Percentiles rank a stretch among this genome's conserved stretches.
Evolutionary conservation across 2,797 vertebrate species (phyloP).

Genomic region (Pipistrellus pygmaeus): DNA sequence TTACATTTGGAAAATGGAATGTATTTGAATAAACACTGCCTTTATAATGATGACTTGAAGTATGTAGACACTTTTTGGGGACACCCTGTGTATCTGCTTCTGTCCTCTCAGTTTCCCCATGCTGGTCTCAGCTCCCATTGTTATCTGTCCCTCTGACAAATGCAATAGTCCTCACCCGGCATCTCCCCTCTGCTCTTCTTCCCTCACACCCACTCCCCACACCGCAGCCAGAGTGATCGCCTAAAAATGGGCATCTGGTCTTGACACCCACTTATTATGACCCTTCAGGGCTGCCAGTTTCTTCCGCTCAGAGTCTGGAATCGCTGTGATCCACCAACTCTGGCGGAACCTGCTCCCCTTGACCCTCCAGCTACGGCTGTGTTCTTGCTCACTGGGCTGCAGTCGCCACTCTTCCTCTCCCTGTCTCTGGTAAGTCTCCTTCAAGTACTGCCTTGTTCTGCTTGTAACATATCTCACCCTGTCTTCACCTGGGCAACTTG

Average conservation of each 20-base stretch:
- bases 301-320: background rate
- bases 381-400: background rate
- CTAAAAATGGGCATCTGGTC: background rate
- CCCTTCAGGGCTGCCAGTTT: background rate
- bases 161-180: background rate
- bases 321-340: accelerated
- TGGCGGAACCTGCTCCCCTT: background rate
- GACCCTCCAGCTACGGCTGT: background rate
- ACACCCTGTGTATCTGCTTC: background rate
- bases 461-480: too few species aligned
- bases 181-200: background rate
- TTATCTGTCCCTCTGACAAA: background rate
- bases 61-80: too few species aligned
- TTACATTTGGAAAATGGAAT: too few species aligned
- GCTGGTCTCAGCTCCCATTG: background rate
- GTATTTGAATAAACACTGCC: too few species aligned
- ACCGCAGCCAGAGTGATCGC: background rate
- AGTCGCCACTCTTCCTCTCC: too few species aligned
- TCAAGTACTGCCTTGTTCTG: background rate
- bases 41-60: too few species aligned
- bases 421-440: background rate
- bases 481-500: background rate
- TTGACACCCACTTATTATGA: background rate
- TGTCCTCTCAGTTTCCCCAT: background rate
- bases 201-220: background rate